A percentile compares a stretch with the other conserved stretches of the same genome.
phyloP scores from a whole-genome alignment of 2,113 vertebrate genomes.

The Alligator sinensis region DNA sequence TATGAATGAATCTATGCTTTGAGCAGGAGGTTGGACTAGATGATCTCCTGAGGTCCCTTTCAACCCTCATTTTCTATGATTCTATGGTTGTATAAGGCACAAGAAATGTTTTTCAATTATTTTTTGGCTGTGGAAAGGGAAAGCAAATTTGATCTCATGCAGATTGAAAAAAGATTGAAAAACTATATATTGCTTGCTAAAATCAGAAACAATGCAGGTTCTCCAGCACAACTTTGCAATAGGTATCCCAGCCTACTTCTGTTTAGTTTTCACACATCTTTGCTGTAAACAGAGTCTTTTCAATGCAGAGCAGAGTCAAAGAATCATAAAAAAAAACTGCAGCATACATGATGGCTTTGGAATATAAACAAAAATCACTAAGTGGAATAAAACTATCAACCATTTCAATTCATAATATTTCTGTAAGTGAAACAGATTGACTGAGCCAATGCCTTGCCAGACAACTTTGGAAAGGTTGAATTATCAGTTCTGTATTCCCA shows the following conservation, averaged over 20 bases:
- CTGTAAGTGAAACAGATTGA: background rate
- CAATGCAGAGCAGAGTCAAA: background rate
- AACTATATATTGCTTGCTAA: background rate
- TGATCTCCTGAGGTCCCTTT: too few species aligned
- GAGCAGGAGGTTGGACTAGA: too few species aligned
- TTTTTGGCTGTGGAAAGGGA: too few species aligned
- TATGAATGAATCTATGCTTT: too few species aligned
- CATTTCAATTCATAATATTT: background rate
- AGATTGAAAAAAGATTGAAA: too few species aligned
- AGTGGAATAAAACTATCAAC: background rate
- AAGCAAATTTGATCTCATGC: too few species aligned
- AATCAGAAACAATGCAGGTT: background rate
- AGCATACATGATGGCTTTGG: background rate
- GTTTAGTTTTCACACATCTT: background rate
- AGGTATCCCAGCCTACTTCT: background rate
- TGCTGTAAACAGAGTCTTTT: background rate
- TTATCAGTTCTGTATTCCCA: background rate
- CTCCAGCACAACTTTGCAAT: background rate
- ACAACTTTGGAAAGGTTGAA: background rate
- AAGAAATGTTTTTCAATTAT: too few species aligned
- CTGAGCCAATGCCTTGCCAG: background rate
- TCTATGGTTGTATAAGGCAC: too few species aligned
- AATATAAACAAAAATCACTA: background rate
- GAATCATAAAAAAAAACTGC: background rate
- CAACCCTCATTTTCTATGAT: too few species aligned